phyloP scores from a whole-genome alignment of 1,140 invertebrate species.

The Drosophila subobscura region DNA sequence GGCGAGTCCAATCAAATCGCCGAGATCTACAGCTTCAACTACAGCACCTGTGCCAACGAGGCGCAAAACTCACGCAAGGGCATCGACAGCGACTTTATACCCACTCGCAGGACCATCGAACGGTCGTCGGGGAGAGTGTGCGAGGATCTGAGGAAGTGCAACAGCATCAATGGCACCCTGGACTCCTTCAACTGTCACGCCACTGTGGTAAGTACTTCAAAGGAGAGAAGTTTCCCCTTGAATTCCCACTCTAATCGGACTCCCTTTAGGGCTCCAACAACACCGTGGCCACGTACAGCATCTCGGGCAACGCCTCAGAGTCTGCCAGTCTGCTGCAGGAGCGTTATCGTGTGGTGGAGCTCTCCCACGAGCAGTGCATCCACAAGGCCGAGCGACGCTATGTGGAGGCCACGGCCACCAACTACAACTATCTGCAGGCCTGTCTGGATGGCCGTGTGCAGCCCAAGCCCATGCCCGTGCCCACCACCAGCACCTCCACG shows the following conservation, averaged over 20 bases:
- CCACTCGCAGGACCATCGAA: constrained; percentile 50
- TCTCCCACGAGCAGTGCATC: constrained; percentile 65
- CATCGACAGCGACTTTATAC: constrained; percentile 62
- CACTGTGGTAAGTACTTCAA: constrained; percentile 51
- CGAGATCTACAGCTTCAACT: constrained; percentile 61
- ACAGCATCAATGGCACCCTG: constrained; percentile 50
- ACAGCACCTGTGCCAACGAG: constrained; percentile 42
- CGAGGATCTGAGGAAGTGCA: constrained; percentile 42
- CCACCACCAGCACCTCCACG: constrained; percentile 28
- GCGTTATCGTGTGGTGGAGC: constrained; percentile 71
- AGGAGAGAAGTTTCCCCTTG: background rate
- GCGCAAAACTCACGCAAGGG: constrained; percentile 45
- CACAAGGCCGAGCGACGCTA: constrained; percentile 61
- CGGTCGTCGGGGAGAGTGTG: constrained; percentile 50
- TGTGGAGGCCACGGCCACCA: constrained; percentile 60
- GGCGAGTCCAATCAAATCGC: constrained; percentile 65
- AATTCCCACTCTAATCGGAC: no score
- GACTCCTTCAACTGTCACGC: constrained; percentile 73
- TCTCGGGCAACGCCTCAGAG: constrained; percentile 77
- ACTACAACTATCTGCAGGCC: constrained; percentile 72
- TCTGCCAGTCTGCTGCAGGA: constrained; percentile 65
- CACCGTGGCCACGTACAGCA: constrained; percentile 70
- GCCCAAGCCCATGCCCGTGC: constrained; percentile 49
- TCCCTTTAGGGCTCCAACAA: constrained; percentile 66
- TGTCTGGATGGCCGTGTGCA: constrained; percentile 65